Evolutionary conservation across 2,113 vertebrate species (phyloP).

Genomic region (Xiphophorus couchianus): DNA sequence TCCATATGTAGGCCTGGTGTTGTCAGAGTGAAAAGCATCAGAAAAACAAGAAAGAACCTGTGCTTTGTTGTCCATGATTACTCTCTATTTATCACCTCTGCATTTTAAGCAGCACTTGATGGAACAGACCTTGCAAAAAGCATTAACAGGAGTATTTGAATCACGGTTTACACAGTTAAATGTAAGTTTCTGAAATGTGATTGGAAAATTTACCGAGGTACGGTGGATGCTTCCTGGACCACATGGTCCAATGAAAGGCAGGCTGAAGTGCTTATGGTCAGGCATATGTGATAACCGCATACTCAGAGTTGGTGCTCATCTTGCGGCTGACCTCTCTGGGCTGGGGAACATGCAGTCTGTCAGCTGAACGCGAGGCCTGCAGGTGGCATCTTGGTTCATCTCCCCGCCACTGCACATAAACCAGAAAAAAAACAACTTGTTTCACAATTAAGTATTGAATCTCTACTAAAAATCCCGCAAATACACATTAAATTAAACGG

Average conservation of each 20-base stretch:
- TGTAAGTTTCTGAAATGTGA: not conserved
- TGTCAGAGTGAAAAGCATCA: not conserved
- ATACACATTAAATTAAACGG: not conserved
- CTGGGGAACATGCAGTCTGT: constrained; percentile 76
- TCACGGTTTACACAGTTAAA: not conserved
- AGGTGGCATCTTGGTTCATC: constrained; percentile 56
- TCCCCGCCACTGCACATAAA: constrained; percentile 64
- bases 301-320: constrained; percentile 82
- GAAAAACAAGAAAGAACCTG: not conserved
- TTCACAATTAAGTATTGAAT: not conserved
- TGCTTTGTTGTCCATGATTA: not conserved
- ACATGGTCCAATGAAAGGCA: no score
- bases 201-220: no score
- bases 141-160: not conserved
- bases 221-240: no score
- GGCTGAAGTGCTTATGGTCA: constrained; percentile 26
- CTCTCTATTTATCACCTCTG: not conserved
- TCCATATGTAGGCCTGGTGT: not conserved
- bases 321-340: constrained; percentile 79
- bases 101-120: not conserved
- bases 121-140: not conserved
- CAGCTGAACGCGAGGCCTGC: constrained; percentile 75
- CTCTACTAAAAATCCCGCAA: not conserved
- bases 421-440: not conserved
- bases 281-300: constrained; percentile 81